A percentile compares a stretch with the other conserved stretches of the same genome.
Conservation (phyloP, 2,888 invertebrate genomes). For the Phalangium opilio region DNA sequence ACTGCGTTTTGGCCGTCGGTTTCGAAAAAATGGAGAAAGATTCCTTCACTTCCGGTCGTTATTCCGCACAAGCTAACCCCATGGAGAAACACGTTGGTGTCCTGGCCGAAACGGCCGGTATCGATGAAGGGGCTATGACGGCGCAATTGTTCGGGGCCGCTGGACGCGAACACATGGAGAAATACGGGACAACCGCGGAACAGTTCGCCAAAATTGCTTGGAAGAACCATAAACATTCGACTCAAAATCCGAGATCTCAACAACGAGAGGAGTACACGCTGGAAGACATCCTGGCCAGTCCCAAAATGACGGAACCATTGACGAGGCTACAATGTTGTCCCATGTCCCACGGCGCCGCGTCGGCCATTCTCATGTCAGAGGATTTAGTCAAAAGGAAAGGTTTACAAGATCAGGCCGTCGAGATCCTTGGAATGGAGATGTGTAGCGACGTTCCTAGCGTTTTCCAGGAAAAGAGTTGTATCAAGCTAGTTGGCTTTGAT, state of each 20-base stretch:
- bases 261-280: constrained; percentile 79
- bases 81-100: constrained; percentile 71
- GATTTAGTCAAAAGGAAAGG: constrained; percentile 70
- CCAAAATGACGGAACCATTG: constrained; percentile 73
- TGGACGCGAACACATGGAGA: constrained; percentile 85
- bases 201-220: constrained; percentile 95
- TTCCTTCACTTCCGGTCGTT: constrained; percentile 54
- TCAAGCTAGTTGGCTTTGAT: constrained; percentile 73
- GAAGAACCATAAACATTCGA: constrained; percentile 94
- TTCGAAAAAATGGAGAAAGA: constrained; percentile 98
- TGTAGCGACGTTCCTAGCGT: constrained; percentile 75
- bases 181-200: constrained; percentile 78
- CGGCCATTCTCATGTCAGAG: constrained; percentile 79
- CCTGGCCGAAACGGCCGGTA: constrained; percentile 66
- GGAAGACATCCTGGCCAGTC: constrained; percentile 66
- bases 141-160: constrained; percentile 96
- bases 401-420: constrained; percentile 75
- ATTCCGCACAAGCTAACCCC: constrained; percentile 67
- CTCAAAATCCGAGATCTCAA: constrained; percentile 92
- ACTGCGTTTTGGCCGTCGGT: constrained; percentile 57
- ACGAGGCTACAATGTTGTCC: constrained; percentile 97
- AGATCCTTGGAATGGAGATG: constrained; percentile 95
- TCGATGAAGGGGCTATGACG: constrained; percentile 69
- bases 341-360: constrained; percentile 95
- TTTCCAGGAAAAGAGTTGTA: constrained; percentile 63